Evolutionary conservation across 2,888 invertebrate genomes (phyloP), one percentile per base, ranked within the genome.

Genomic region (Steinernema carpocapsae): DNA sequence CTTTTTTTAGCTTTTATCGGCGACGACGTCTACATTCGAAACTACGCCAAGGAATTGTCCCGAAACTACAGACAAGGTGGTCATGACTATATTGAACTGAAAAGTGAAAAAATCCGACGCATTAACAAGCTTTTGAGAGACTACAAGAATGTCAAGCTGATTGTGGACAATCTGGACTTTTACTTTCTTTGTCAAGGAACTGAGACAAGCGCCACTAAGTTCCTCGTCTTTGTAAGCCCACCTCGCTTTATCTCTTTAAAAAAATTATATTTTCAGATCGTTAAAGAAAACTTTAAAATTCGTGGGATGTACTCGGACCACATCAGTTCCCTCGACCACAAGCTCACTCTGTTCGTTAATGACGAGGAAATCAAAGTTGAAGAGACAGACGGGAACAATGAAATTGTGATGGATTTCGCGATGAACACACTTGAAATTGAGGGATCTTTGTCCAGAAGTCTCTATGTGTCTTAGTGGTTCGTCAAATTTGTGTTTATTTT

Each of bases 11-110:
- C 64, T n/a, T 64, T 64, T 29, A 64, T 64, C 32, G 64, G 64
- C 10, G n/a, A 64, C 37, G 64, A 64, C 64, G 64, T 64, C 64
- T 64, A 29, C 32, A 64, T 64, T 29, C 64, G 64, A 22, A 17
- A 4, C 22, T 64, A 64, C 17, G 19, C 32, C 4, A 29, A 32
- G 17, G 64, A 64, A 32, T 17, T 64, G 7, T 29, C 64, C 32
- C 29, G 64, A 2, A 26, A 29, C 1, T 64, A 29, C 64, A 64
- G 7, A 2, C 29, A 26, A 26, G 24, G 7, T 17, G 64, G 64
- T 29, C 64, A 64, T 17, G 64, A 64, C 64, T 64, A 32, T 29
- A 3, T 64, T 12, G 64, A 64, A 64, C 26, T 32, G 1, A 1
- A 17, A 1, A n/a, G 17, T 12, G 17, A 29, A 32, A 64, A 64